phyloP scores from a whole-genome alignment of 2,888 invertebrate species.

The Drosophila antonietae region DNA sequence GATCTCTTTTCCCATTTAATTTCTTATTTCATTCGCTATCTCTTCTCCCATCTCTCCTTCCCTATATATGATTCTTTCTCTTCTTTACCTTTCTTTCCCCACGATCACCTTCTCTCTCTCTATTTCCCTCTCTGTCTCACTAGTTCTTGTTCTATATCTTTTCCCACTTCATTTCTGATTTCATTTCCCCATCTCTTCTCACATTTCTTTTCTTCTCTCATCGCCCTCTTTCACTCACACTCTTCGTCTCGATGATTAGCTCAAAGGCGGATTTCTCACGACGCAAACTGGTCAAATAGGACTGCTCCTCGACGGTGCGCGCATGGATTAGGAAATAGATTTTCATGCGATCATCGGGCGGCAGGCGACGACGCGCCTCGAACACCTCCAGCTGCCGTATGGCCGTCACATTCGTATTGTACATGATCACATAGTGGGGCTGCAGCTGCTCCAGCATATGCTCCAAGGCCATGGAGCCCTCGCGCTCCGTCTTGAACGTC shows the following conservation, averaged over 20 bases:
- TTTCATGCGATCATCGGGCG: slow-evolving; percentile 86
- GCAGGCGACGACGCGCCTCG: slow-evolving; percentile 87
- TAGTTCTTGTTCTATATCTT: slow-evolving; percentile 43
- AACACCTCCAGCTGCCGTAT: slow-evolving; percentile 96
- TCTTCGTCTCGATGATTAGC: slow-evolving; percentile 94
- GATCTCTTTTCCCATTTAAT: too few species aligned
- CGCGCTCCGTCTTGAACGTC: slow-evolving; percentile 89
- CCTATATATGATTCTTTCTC: too few species aligned
- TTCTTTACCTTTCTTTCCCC: too few species aligned
- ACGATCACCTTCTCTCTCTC: background rate
- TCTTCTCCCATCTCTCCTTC: too few species aligned
- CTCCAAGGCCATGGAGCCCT: slow-evolving; percentile 90
- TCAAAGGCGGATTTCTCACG: slow-evolving; percentile 98
- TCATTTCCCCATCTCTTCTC: background rate
- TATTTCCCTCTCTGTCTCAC: slow-evolving; percentile 52
- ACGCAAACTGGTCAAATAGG: slow-evolving; percentile 94
- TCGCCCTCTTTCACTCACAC: slow-evolving; percentile 86
- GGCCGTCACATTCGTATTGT: slow-evolving; percentile 94
- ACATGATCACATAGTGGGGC: slow-evolving; percentile 95
- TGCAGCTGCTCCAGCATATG: slow-evolving; percentile 88
- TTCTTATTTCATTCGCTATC: too few species aligned
- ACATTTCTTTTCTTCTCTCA: background rate
- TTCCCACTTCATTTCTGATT: background rate
- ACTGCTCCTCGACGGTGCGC: slow-evolving; percentile 98
- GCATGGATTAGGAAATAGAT: slow-evolving; percentile 96